These are phyloP conservation scores for Tautogolabrus adspersus DNA, from an alignment of 2,113 vertebrate species.

Conservation along the genomic window DNA sequence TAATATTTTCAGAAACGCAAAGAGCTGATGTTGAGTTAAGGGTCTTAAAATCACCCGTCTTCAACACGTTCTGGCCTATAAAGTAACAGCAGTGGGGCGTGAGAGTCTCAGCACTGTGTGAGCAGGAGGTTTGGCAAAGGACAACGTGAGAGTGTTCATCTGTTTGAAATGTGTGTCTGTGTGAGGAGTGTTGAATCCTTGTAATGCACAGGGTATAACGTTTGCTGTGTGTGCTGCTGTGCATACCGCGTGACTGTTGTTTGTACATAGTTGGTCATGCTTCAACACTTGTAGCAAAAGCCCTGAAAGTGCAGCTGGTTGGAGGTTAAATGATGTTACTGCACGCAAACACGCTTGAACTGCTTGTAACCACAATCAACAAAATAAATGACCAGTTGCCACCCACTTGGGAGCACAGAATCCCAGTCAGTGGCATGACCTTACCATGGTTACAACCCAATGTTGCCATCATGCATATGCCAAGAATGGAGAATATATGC, in stretches of 20 bases:
- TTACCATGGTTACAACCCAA: slow-evolving; percentile 46
- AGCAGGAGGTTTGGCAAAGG: slow-evolving; percentile 38
- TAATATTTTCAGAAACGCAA: not conserved
- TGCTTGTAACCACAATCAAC: slow-evolving; percentile 36
- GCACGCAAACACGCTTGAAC: slow-evolving; percentile 41
- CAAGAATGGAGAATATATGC: slow-evolving; percentile 7
- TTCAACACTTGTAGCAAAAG: slow-evolving; percentile 40
- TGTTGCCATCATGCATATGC: slow-evolving; percentile 26
- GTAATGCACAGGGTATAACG: slow-evolving; percentile 34
- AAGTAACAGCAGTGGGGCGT: slow-evolving; percentile 47
- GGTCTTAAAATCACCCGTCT: slow-evolving; percentile 41
- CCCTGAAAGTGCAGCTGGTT: slow-evolving; percentile 10
- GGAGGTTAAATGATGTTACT: slow-evolving; percentile 33
- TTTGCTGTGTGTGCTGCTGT: slow-evolving; percentile 29
- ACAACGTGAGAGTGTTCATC: slow-evolving; percentile 25
- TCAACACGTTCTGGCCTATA: slow-evolving; percentile 64
- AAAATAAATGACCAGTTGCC: slow-evolving; percentile 23
- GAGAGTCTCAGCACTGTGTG: slow-evolving; percentile 38
- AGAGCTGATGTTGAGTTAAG: slow-evolving; percentile 26
- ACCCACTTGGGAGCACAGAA: slow-evolving; percentile 41
- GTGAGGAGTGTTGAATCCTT: slow-evolving; percentile 29
- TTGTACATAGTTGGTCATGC: slow-evolving; percentile 52
- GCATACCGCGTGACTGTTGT: slow-evolving; percentile 57
- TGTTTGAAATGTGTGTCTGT: slow-evolving; percentile 38
- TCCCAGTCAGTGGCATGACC: slow-evolving; percentile 37